phyloP scores from a whole-genome alignment of 2,113 vertebrate genomes.

The Prunella fulvescens region DNA sequence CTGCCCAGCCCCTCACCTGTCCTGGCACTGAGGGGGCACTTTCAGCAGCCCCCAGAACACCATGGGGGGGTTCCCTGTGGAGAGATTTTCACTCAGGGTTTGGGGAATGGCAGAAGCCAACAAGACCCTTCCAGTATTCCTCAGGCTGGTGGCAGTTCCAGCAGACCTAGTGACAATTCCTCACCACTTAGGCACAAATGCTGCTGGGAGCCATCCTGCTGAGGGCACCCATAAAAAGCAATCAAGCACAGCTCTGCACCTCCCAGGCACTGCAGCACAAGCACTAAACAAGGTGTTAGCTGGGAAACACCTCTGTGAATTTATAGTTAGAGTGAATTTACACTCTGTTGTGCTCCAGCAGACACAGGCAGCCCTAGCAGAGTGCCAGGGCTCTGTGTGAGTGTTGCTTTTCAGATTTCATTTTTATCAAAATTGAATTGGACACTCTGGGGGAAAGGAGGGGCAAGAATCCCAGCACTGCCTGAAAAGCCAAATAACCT shows the following conservation, averaged over 20 bases:
- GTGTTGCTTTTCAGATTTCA: not conserved
- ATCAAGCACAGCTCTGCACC: not conserved
- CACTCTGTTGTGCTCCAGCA: accelerated
- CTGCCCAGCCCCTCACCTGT: not conserved
- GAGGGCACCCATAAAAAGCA: not conserved
- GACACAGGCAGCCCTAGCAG: not conserved
- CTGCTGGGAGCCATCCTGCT: not conserved
- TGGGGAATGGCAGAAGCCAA: not conserved
- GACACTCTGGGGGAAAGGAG: not conserved
- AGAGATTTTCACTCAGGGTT: not conserved
- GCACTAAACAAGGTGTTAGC: not conserved
- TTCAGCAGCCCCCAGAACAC: not conserved
- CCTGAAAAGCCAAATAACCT: not conserved
- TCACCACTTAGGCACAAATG: accelerated
- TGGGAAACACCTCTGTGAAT: not conserved
- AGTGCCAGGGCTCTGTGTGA: not conserved
- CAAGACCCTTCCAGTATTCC: not conserved
- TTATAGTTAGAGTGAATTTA: not conserved
- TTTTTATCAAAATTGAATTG: not conserved
- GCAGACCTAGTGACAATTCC: not conserved
- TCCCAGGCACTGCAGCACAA: not conserved
- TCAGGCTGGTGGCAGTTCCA: not conserved
- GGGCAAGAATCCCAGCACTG: not conserved
- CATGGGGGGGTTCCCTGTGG: accelerated
- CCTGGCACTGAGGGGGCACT: not conserved